These are phyloP conservation scores for Dryoscopus gambensis DNA, from an alignment of 2,113 vertebrate species.

Conservation along the genomic window DNA sequence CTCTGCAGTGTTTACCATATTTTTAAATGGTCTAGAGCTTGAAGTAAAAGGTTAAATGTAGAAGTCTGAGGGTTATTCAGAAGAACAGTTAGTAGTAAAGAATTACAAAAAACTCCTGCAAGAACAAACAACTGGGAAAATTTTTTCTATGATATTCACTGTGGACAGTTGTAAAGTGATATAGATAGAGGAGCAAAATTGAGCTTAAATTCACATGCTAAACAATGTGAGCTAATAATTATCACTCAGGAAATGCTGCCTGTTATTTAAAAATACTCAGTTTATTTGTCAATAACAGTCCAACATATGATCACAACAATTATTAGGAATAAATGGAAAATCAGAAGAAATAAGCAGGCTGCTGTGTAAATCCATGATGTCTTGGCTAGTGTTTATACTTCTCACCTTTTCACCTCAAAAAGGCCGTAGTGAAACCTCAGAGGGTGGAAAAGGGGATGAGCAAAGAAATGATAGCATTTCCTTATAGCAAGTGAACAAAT, in stretches of 20 bases:
- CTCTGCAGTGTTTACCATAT: neutral
- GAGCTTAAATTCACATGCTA: neutral
- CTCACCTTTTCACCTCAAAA: neutral
- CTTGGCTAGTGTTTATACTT: neutral
- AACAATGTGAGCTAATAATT: neutral
- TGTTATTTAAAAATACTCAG: neutral
- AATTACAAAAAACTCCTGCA: neutral
- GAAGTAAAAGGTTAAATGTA: neutral
- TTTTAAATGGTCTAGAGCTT: neutral
- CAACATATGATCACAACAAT: neutral
- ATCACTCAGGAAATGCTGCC: neutral
- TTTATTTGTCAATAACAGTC: neutral
- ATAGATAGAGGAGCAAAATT: neutral
- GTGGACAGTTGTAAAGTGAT: neutral
- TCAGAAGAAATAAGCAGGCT: neutral
- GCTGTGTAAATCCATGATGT: neutral
- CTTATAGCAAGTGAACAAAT: neutral
- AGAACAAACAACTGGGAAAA: neutral
- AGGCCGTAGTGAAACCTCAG: neutral
- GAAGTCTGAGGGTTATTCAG: neutral
- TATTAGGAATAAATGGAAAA: neutral
- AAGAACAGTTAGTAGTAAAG: neutral
- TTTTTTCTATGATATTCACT: neutral
- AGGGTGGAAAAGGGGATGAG: neutral
- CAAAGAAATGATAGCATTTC: neutral